Base-by-base conservation (phyloP, 2,888 invertebrate genomes). In the Maniola hyperantus region DNA sequence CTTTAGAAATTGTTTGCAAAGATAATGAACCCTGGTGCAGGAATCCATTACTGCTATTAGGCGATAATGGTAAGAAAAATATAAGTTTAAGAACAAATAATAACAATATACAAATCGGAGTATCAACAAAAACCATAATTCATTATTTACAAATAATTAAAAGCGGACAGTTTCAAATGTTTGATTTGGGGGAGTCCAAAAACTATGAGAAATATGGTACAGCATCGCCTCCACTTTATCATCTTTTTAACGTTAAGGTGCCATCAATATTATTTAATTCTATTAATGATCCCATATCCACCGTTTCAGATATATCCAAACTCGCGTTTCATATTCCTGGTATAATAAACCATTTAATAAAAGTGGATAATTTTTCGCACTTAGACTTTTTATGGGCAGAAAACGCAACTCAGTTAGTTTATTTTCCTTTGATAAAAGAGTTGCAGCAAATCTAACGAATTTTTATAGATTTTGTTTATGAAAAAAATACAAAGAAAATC, bases 61-160 rank as follows among this genome's bases (percentile, higher is more conserved):
- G 77, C 2, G 79, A 77, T 65, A 79, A 82, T 33, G 81, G 80
- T 15, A 72, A 15, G 66, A 73, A 55, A 15, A 70, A 78, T 55
- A 8, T 53, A 5, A 68, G 68, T 26, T 44, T 78, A 2, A 72
- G 61, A 46, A 36, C 65, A 4, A 66, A 69, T 26, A 55, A 78
- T 2, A 42, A 36, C 2, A 71, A 76, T 65, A 66, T 73, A 2
- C 78, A 78, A 0, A 73, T 79, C 0, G 80, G 80, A 8, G 78
- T 80, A 5, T 85, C 83, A 0, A 74, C 74, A 18, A 87, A 82
- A 64, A 80, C 81, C 1, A 70, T 85, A 11, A 61, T 78, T 15
- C 85, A 86, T 76, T 86, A 79, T 50, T 69, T 79, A 50, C 86
- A 87, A 68, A 67, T 83, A n/a, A 72, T 83, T 5, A 77, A 70